A percentile compares a stretch with the other conserved stretches of the same genome.
Conservation (phyloP, 2,797 vertebrate species). For the Pseudochromis fuscus region DNA sequence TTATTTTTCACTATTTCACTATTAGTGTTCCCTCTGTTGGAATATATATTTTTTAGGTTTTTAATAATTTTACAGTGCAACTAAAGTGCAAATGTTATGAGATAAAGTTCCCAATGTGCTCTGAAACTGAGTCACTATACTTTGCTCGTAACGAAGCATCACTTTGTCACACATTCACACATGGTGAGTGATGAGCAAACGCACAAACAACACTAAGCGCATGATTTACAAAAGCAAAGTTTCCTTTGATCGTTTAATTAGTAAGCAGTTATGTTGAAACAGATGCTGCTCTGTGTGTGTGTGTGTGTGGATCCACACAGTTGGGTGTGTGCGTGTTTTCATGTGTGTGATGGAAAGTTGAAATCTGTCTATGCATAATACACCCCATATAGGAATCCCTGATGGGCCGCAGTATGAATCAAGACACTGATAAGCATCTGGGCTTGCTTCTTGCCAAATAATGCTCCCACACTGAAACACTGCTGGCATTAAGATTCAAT, state of each 20-base stretch:
- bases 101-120: no score
- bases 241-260: conserved; percentile 66
- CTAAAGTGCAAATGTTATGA: no score
- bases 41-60: no score
- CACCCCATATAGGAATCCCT: conserved; percentile 18
- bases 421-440: conserved; percentile 60
- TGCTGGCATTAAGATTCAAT: conserved; percentile 69
- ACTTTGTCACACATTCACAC: conserved; percentile 55
- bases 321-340: conserved; percentile 14
- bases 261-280: conserved; percentile 41
- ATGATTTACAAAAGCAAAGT: conserved; percentile 56
- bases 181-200: conserved; percentile 42
- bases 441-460: conserved; percentile 59
- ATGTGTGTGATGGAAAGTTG: conserved; percentile 9
- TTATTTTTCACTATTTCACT: no score
- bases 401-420: conserved; percentile 47
- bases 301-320: conserved; percentile 16
- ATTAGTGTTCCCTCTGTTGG: no score
- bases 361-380: background rate
- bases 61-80: no score
- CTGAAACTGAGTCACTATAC: no score
- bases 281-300: conserved; percentile 57
- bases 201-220: conserved; percentile 31
- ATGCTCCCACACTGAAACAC: conserved; percentile 64
- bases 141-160: no score